Percentiles rank a stretch among this genome's conserved stretches.
Conservation (phyloP, 2,113 vertebrate species). For the Malaclemys terrapin region DNA sequence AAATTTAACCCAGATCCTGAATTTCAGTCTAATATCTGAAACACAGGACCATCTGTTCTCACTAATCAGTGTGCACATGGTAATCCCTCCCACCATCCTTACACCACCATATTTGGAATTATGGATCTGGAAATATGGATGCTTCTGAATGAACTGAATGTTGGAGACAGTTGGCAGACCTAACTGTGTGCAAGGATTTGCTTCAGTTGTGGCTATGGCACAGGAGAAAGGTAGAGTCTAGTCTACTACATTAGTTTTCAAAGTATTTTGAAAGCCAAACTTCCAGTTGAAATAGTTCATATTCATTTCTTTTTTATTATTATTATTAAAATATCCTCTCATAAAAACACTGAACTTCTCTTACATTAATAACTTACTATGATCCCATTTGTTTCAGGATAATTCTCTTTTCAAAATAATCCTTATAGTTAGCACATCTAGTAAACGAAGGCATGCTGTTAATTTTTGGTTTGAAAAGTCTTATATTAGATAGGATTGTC, state of each 20-base stretch:
- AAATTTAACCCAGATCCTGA: not conserved
- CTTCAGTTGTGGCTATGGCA: not conserved
- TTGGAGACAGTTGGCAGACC: not conserved
- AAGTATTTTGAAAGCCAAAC: not conserved
- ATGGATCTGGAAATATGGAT: not conserved
- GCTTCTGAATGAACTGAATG: not conserved
- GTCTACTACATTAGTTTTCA: not conserved
- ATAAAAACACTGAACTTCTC: not conserved
- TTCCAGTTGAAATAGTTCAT: not conserved
- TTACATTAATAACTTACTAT: not conserved
- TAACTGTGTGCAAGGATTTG: not conserved
- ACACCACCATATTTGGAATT: not conserved
- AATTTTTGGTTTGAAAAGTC: not conserved
- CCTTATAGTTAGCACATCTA: not conserved
- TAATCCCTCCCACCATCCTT: not conserved
- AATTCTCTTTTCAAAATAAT: not conserved
- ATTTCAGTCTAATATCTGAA: not conserved
- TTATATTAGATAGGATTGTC: not conserved
- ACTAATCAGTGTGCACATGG: not conserved
- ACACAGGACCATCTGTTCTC: not conserved
- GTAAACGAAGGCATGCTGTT: not conserved
- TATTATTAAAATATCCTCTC: not conserved
- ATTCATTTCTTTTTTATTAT: not conserved
- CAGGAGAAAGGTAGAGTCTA: not conserved
- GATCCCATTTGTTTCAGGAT: rapidly evolving